Evolutionary conservation across 2,888 invertebrate genomes (phyloP).

Genomic region (Drosophila austrosaltans): DNA sequence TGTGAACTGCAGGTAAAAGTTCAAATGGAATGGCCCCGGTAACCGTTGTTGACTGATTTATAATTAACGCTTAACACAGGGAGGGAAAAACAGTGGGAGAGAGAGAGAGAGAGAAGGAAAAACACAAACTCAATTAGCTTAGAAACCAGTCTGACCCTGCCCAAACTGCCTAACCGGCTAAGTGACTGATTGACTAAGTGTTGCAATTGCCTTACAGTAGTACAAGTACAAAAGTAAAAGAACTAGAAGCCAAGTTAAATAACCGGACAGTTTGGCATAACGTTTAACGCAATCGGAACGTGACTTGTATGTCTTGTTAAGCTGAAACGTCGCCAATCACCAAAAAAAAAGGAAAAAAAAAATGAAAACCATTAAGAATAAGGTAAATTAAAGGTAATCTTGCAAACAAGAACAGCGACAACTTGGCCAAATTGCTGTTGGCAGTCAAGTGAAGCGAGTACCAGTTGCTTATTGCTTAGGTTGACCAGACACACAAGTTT

Average conservation of each 20-base stretch:
- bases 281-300: conserved; percentile 57
- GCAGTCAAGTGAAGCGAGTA: conserved; percentile 45
- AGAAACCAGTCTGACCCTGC: conserved; percentile 61
- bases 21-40: conserved; percentile 24
- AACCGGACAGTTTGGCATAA: conserved; percentile 52
- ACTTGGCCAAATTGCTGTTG: conserved; percentile 43
- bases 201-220: conserved; percentile 43
- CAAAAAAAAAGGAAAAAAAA: conserved; percentile 40
- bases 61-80: conserved; percentile 20
- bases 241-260: conserved; percentile 50
- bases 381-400: conserved; percentile 64
- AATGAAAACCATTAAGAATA: neutral
- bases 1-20: conserved; percentile 59
- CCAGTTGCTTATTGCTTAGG: conserved; percentile 38
- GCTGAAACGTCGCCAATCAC: conserved; percentile 53
- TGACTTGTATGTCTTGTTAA: conserved; percentile 48
- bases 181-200: conserved; percentile 35
- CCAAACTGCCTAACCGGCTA: conserved; percentile 9
- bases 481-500: conserved; percentile 23
- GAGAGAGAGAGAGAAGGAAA: too few relatives aligned
- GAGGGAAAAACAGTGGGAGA: too few relatives aligned
- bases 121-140: too few relatives aligned
- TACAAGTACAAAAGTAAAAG: conserved; percentile 30
- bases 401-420: conserved; percentile 45
- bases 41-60: conserved; percentile 36